A percentile compares a stretch with the other conserved stretches of the same genome.
These are phyloP conservation scores for Malacosoma neustria DNA, from an alignment of 2,888 invertebrate species.

Conservation along the genomic window DNA sequence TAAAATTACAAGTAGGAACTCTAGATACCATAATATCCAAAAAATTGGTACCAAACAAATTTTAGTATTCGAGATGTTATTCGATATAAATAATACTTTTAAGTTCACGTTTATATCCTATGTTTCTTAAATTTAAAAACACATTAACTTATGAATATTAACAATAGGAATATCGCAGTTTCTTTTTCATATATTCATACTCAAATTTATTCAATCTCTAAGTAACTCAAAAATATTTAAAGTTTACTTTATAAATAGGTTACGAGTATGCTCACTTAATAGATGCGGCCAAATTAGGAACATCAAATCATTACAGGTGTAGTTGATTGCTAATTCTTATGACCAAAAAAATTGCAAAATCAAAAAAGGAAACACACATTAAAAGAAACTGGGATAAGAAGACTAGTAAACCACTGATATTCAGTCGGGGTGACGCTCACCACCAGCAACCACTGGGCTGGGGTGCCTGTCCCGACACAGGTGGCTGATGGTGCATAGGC, in stretches of 20 bases:
- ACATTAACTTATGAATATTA: not conserved
- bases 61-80: slow-evolving; percentile 55
- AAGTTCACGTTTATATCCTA: not conserved
- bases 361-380: no score
- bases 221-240: no score
- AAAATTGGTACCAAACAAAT: slow-evolving; percentile 21
- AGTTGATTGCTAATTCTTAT: no score
- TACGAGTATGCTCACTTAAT: no score
- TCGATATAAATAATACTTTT: slow-evolving; percentile 21
- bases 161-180: not conserved
- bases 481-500: slow-evolving; percentile 57
- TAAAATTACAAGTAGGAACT: slow-evolving; percentile 45
- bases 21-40: slow-evolving; percentile 44
- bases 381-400: slow-evolving; percentile 1
- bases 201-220: no score
- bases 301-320: no score
- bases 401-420: slow-evolving; percentile 51
- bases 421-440: slow-evolving; percentile 35
- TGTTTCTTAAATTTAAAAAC: not conserved
- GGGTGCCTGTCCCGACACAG: slow-evolving; percentile 44
- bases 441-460: slow-evolving; percentile 73
- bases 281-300: no score
- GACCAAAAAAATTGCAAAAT: no score
- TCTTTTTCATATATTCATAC: not conserved
- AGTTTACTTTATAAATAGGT: no score